A percentile compares a stretch with the other conserved stretches of the same genome.
Evolutionary conservation across 1,140 invertebrate genomes (phyloP).

Genomic region (Drosophila mauritiana): DNA sequence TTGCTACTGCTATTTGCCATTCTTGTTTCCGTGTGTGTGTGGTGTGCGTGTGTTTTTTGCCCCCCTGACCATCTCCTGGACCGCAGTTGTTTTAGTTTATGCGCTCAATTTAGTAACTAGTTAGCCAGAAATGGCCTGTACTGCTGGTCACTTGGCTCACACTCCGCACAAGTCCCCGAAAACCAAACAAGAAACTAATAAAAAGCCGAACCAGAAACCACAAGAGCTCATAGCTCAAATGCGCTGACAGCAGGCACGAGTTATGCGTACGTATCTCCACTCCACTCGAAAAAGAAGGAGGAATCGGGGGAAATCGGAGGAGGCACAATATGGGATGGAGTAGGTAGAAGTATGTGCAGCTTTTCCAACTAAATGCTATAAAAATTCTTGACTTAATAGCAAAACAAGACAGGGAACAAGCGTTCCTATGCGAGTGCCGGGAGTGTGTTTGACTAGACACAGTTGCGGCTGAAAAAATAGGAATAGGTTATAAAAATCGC

Average conservation of each 20-base stretch:
- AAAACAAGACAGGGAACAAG: conserved; percentile 79
- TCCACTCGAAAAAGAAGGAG: conserved; percentile 7
- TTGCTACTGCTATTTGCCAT: conserved; percentile 16
- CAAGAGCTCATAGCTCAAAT: conserved; percentile 81
- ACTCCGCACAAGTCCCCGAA: conserved; percentile 34
- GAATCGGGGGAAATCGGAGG: not conserved
- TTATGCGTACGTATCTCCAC: conserved; percentile 68
- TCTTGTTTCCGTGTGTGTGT: conserved; percentile 17
- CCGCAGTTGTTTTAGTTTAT: conserved; percentile 77
- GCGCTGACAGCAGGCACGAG: conserved; percentile 81
- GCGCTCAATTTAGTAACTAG: conserved; percentile 82
- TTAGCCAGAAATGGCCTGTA: conserved; percentile 65
- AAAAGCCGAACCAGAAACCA: conserved; percentile 78
- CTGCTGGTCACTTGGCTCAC: conserved; percentile 14
- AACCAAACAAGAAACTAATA: conserved; percentile 79
- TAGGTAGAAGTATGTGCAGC: conserved; percentile 73
- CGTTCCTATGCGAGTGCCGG: conserved; percentile 15
- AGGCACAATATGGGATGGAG: conserved; percentile 7
- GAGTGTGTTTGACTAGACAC: conserved; percentile 23
- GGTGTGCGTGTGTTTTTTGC: conserved; percentile 4
- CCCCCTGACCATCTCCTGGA: conserved; percentile 7
- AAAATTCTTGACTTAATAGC: conserved; percentile 83
- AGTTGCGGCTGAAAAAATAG: not conserved
- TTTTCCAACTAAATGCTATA: conserved; percentile 83
- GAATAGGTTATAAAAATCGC: too few species aligned